Conservation (phyloP, 1,140 invertebrate genomes). For the Apis cerana region DNA sequence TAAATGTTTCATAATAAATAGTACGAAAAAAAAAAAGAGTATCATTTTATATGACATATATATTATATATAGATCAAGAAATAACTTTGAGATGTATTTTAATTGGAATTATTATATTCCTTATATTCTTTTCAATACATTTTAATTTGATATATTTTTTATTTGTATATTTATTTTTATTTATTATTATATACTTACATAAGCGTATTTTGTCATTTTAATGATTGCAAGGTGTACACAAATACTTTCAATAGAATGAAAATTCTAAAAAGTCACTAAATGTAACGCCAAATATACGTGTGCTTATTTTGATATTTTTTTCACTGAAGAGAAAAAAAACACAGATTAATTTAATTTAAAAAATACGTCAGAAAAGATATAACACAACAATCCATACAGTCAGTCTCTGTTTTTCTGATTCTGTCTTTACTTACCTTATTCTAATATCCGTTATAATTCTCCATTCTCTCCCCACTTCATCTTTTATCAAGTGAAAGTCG, state of each 20-base stretch:
- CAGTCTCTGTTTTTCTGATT: conserved; percentile 14
- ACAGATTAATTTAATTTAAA: neutral
- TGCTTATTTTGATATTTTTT: neutral
- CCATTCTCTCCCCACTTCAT: conserved; percentile 10
- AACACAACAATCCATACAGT: conserved; percentile 10
- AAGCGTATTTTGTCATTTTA: conserved; percentile 29
- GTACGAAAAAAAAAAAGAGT: neutral
- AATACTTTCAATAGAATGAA: neutral
- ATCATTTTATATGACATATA: neutral
- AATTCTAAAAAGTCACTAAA: conserved; percentile 2
- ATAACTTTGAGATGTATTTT: neutral
- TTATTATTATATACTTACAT: conserved; percentile 42
- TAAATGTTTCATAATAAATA: conserved; percentile 14
- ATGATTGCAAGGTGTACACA: neutral
- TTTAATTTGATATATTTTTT: neutral
- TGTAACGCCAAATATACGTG: neutral
- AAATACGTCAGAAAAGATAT: neutral
- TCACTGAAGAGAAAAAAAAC: neutral
- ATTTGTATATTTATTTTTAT: neutral
- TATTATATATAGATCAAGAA: neutral
- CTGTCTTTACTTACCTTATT: conserved; percentile 9
- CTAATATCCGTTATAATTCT: conserved; percentile 19
- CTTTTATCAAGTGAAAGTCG: conserved; percentile 55
- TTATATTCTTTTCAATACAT: neutral
- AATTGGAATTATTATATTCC: neutral